Evolutionary conservation across 1,140 invertebrate genomes (phyloP).

Genomic region (Drosophila ironensis): DNA sequence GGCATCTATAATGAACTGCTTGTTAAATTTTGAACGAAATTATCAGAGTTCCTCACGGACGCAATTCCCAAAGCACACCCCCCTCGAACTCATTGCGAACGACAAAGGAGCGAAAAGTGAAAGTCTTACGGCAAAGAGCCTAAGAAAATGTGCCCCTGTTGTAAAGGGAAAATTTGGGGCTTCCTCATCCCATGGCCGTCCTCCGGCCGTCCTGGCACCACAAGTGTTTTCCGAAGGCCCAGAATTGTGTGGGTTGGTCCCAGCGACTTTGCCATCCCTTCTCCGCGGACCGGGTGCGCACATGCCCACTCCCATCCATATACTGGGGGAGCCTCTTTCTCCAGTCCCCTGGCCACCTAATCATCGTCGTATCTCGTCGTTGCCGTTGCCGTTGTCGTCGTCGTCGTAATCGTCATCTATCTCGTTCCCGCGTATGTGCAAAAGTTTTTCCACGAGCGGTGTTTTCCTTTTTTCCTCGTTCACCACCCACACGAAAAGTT

Average conservation of each 20-base stretch:
- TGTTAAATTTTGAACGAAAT: slow-evolving; percentile 17
- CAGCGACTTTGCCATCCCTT: slow-evolving; percentile 9
- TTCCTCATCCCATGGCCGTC: neutral
- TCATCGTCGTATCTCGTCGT: slow-evolving; percentile 21
- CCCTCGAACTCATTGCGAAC: slow-evolving; percentile 56
- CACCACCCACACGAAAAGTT: slow-evolving; percentile 64
- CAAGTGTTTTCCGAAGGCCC: slow-evolving; percentile 42
- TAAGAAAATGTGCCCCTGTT: slow-evolving; percentile 34
- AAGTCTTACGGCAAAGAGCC: slow-evolving; percentile 44
- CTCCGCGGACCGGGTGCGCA: slow-evolving; percentile 42
- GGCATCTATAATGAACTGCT: slow-evolving; percentile 61
- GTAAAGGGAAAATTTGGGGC: slow-evolving; percentile 9
- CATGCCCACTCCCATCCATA: slow-evolving; percentile 19
- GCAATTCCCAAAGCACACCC: neutral
- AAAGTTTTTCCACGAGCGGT: slow-evolving; percentile 68
- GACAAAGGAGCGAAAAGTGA: slow-evolving; percentile 59
- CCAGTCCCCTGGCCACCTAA: neutral
- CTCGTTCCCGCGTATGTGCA: slow-evolving; percentile 63
- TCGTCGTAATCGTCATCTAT: slow-evolving; percentile 62
- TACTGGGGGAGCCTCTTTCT: slow-evolving; percentile 8
- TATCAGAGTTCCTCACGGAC: slow-evolving; percentile 24
- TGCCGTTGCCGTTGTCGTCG: slow-evolving; percentile 26
- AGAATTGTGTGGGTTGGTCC: slow-evolving; percentile 2
- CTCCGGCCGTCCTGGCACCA: slow-evolving; percentile 49
- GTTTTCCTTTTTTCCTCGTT: slow-evolving; percentile 56